Evolutionary conservation across 1,140 invertebrate genomes (phyloP).

Genomic region (Drosophila asahinai): DNA sequence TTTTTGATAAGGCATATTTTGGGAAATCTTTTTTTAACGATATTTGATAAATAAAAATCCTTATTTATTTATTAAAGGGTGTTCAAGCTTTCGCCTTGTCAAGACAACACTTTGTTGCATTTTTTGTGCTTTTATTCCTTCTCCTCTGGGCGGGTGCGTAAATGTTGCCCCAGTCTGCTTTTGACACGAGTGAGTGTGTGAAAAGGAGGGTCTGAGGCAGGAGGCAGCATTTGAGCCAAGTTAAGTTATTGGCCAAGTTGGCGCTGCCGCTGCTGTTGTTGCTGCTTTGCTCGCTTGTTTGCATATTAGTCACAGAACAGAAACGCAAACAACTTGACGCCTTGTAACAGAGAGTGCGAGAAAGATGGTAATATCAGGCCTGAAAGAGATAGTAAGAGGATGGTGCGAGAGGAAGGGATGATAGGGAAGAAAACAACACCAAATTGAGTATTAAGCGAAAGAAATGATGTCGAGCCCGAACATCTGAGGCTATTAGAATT

Average conservation of each 20-base stretch:
- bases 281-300: constrained; percentile 64
- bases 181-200: constrained; percentile 36
- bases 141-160: constrained; percentile 43
- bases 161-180: constrained; percentile 50
- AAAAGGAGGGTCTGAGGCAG: constrained; percentile 9
- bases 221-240: constrained; percentile 68
- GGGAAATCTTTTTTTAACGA: too few species aligned
- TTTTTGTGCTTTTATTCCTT: constrained; percentile 13
- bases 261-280: constrained; percentile 29
- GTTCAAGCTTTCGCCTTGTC: background rate
- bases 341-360: constrained; percentile 22
- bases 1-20: too few species aligned
- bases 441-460: constrained; percentile 82
- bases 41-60: too few species aligned
- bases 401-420: background rate
- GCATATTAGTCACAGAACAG: constrained; percentile 79
- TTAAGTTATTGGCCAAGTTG: constrained; percentile 76
- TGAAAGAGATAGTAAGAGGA: constrained; percentile 1
- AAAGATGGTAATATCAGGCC: background rate
- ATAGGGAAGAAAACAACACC: constrained; percentile 51
- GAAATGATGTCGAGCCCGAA: constrained; percentile 76
- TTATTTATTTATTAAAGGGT: background rate
- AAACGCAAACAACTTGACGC: constrained; percentile 54
- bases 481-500: constrained; percentile 83
- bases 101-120: background rate